Evolutionary conservation across 2,888 invertebrate genomes (phyloP), one percentile per base, ranked within the genome.

Genomic region (Copidosoma aretas): DNA sequence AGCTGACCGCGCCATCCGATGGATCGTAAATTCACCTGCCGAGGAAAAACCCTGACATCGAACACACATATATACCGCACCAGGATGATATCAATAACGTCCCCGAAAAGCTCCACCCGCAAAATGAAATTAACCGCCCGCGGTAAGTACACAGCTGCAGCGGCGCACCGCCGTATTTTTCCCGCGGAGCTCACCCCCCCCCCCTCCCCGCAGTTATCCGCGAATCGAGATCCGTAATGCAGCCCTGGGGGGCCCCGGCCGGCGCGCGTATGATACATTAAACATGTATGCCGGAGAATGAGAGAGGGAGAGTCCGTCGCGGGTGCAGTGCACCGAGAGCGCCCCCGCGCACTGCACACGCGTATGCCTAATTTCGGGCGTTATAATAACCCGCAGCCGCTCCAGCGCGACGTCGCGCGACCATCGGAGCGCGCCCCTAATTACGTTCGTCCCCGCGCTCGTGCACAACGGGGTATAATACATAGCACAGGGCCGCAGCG

Each of bases 181-280:
- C 32, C 32, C 32, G 3, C 32, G 32, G 3, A 8, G 4, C 3
- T 32, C 32, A 5, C 32, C 8, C 32, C 8, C 32, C 32, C 8
- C 32, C 32, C 8, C 32, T 8, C 32, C 43, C 15, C 43, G 43
- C 12, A 46, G 32, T 32, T 8, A 32, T 46, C 4, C 14, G 51
- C 12, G 46, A 80, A 81, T 81, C 81, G 80, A 79, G 77, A 32
- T 59, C 76, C 78, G 79, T 80, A 81, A 81, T 81, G 81, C 80
- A 80, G 69, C 81, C 81, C 81, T 80, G 62, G 81, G 81, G 81
- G 80, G 77, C 75, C 15, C 17, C 14, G 12, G 12, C 43, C 14
- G 43, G 17, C 3, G 12, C 3, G 25, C 53, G 73, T 77, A 81
- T 79, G 80, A 81, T 81, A 80, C 80, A 81, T 81, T 81, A n/a